These are phyloP conservation scores for Allacma fusca DNA, from an alignment of 2,888 invertebrate species.

Conservation along the genomic window DNA sequence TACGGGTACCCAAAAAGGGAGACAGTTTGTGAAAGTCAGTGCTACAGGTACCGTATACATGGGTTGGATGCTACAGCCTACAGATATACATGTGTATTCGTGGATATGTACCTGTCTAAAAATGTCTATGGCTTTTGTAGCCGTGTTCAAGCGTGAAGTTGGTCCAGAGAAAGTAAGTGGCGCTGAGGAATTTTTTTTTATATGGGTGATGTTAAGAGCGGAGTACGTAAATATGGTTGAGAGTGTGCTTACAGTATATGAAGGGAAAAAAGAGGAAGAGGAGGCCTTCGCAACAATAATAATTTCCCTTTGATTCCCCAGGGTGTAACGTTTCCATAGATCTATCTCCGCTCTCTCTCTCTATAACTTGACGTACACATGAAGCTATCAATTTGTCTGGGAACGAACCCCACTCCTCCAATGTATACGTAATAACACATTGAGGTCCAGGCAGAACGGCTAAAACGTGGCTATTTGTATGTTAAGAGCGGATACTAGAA, in stretches of 20 bases:
- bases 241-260: background rate
- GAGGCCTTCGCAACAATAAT: background rate
- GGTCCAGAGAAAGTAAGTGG: too few species aligned
- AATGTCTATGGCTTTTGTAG: too few species aligned
- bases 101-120: too few species aligned
- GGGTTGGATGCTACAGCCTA: too few species aligned
- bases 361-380: background rate
- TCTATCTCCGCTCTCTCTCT: background rate
- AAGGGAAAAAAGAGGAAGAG: background rate
- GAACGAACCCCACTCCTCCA: background rate
- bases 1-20: too few species aligned
- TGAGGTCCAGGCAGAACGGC: background rate
- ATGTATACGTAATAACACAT: background rate
- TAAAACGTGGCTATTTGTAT: background rate
- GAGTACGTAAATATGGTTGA: too few species aligned
- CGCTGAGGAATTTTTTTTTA: too few species aligned
- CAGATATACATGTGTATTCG: too few species aligned
- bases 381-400: background rate
- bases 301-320: conserved; percentile 11
- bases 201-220: too few species aligned
- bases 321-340: background rate
- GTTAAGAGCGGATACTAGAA: background rate
- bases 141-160: too few species aligned
- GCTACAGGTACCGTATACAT: too few species aligned
- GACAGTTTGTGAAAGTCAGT: too few species aligned